Base-by-base conservation (phyloP, 1,140 invertebrate genomes). In the Mycetomoellerius zeteki region DNA sequence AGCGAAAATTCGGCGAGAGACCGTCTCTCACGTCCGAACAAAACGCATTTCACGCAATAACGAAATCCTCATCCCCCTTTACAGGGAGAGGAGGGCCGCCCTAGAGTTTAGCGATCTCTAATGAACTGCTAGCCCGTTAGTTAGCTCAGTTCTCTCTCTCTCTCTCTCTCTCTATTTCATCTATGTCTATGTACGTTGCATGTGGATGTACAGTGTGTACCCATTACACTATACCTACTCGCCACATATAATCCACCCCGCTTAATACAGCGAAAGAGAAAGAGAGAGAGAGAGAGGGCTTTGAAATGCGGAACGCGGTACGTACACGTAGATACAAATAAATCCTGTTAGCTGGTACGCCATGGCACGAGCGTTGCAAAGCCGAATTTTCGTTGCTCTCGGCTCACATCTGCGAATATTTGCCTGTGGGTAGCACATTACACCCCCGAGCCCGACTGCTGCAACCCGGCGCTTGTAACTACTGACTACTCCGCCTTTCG, bases 91-190 rank as follows among this genome's bases (percentile, higher is more conserved):
- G 65, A 3, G 37, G 65, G 85, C 76, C 87, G 78, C 91, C 91
- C 89, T 90, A 89, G 90, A 92, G 91, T 92, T 92, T 92, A 92
- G 91, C 87, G 85, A 92, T 92, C 91, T 92, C 91, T 92, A 92
- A 92, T 91, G 91, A 92, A 92, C 91, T 92, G 91, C 85, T 90
- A 90, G 88, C 77, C 91, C 91, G 91, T 92, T 92, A 90, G 91
- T 91, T 91, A 89, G 82, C 76, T 81, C 81, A 87, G 86, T 47
- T 87, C 65, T 52, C 54, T 65, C 67, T 50, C 69, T n/a, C 6
- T 52, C 27, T 81, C 62, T 77, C 52, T 75, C 78, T 47, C 21
- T 43, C 50, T 82, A 21, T 75, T 21, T 71, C 67, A 64, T 3
- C 43, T 50, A 24, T 24, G 24, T 62, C 33, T n/a, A 47, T 27